phyloP scores from a whole-genome alignment of 2,113 vertebrate species.

The Zapus hudsonius region DNA sequence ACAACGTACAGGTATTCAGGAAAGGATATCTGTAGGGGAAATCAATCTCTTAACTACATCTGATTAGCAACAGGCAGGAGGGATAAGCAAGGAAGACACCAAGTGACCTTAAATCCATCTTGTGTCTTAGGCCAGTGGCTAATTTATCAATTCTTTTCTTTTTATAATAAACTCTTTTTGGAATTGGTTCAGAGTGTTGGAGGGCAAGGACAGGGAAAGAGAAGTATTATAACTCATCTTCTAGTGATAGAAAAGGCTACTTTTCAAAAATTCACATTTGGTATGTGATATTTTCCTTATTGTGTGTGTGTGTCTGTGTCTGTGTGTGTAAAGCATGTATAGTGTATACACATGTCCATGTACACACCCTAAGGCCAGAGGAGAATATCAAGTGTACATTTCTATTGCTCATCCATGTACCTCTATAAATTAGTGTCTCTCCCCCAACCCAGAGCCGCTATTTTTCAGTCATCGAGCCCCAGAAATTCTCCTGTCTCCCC shows the following conservation, averaged over 20 bases:
- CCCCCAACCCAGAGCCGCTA: too few species aligned
- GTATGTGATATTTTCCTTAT: background rate
- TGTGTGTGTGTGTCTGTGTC: too few species aligned
- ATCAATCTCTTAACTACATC: constrained; percentile 67
- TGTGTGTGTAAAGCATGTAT: too few species aligned
- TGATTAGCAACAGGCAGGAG: constrained; percentile 59
- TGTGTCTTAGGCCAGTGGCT: constrained; percentile 58
- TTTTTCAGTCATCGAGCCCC: too few species aligned
- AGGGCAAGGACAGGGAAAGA: background rate
- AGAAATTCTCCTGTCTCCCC: too few species aligned
- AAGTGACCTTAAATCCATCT: constrained; percentile 65
- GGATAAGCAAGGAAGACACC: constrained; percentile 55
- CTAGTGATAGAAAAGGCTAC: background rate
- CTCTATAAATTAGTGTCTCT: too few species aligned
- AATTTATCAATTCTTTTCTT: constrained; percentile 36
- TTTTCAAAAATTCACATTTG: background rate
- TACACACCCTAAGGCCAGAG: too few species aligned
- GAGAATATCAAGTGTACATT: too few species aligned
- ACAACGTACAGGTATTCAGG: constrained; percentile 47
- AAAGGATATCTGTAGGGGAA: constrained; percentile 75
- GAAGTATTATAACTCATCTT: background rate
- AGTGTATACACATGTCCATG: too few species aligned
- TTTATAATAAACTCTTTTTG: constrained; percentile 30
- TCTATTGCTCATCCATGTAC: too few species aligned
- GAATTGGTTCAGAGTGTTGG: background rate